These are phyloP conservation scores for Heliconius himera DNA, from an alignment of 1,140 invertebrate genomes.

Conservation along the genomic window DNA sequence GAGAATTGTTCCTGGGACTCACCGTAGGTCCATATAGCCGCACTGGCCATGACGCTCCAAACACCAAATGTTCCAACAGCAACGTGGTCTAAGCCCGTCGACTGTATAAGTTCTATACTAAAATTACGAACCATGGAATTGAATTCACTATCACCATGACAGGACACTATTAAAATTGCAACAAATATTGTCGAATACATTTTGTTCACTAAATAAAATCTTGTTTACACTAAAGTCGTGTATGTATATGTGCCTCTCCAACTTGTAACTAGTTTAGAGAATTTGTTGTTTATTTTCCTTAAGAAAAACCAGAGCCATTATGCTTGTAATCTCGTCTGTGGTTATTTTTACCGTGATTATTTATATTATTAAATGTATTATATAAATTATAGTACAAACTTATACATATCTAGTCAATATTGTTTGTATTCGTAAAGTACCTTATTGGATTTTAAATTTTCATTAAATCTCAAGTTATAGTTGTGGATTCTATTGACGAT, in stretches of 20 bases:
- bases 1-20: not conserved
- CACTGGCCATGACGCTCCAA: constrained; percentile 14
- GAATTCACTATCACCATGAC: not conserved
- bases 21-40: constrained; percentile 9
- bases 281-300: not conserved
- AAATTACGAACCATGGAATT: not conserved
- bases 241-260: not conserved
- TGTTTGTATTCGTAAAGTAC: no score
- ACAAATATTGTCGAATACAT: not conserved
- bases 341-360: no score
- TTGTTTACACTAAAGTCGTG: not conserved
- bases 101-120: constrained; percentile 10
- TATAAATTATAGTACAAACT: no score
- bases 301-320: not conserved
- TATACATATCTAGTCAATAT: no score
- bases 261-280: not conserved
- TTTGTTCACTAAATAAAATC: not conserved
- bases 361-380: not conserved
- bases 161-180: not conserved
- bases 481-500: no score
- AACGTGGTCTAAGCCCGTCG: constrained; percentile 1
- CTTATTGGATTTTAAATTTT: no score
- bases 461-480: no score
- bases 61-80: constrained; percentile 14
- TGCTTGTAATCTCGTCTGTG: no score